Base-by-base conservation (phyloP, 2,888 invertebrate species). In the Yponomeuta sedellus region DNA sequence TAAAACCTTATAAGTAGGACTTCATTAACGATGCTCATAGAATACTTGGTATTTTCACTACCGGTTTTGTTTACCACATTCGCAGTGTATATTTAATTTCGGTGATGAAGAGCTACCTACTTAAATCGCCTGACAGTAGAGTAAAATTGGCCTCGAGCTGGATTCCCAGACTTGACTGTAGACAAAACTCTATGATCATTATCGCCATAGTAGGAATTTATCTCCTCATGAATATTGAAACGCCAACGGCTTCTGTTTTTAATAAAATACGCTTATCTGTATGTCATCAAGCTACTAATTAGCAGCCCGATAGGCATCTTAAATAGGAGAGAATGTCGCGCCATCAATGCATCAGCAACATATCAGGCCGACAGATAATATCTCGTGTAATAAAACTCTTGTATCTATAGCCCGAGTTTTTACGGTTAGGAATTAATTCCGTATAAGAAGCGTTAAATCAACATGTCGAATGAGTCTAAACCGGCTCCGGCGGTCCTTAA, bases 401-500 rank as follows among this genome's bases (percentile, higher is more conserved):
- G 16, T 52, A 52, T 52, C 44, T 52, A 52, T 52, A 52, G 44
- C 16, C 16, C 44, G 16, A 52, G 16, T 52, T 52, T 52, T 52
- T 52, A 52, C 16, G 44, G 44, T 52, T 52, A 52, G 44, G 16
- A 61, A 61, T 61, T 61, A 61, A 61, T 61, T 28, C 61, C n/a
- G 22, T 10, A 63, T 63, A 22, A 40, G 63, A 19, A 40, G 63
- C 22, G 40, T 52, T 63, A 63, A 63, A 63, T 63, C 63, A 52
- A 40, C 44, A 63, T 44, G 44, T 63, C 63, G 63, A 63, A 20
- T 63, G 61, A 28, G 22, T 19, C 34, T 20, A 44, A 63, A 63
- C 63, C 63, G 63, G 63, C 39, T 63, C 6, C n/a, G 28, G 64
- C n/a, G 28, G 64, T 64, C 64, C 28, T 22, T 11, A 57, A n/a